Conservation (phyloP, 2,888 invertebrate genomes). For the Eilema sororculum region DNA sequence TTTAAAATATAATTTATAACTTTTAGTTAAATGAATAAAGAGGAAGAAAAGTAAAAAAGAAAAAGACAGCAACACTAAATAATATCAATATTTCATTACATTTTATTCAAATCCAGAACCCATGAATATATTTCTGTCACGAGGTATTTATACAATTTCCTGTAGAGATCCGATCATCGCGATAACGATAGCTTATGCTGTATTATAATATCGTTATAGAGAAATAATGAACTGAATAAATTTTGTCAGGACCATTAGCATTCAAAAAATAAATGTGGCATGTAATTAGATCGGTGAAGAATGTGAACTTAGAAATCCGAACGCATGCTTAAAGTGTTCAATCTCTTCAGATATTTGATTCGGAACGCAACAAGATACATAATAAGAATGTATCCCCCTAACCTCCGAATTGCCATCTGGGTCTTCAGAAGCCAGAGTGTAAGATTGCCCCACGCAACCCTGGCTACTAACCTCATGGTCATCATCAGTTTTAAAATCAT, state of each 20-base stretch:
- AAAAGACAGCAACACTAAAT: background rate
- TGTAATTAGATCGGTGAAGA: background rate
- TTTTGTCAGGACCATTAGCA: background rate
- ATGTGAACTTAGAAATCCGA: background rate
- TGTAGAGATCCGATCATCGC: background rate
- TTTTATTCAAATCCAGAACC: background rate
- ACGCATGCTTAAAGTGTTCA: background rate
- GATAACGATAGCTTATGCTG: background rate
- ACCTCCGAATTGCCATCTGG: too few relatives aligned
- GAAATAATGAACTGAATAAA: background rate
- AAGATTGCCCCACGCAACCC: too few relatives aligned
- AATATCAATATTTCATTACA: background rate
- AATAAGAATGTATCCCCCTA: too few relatives aligned
- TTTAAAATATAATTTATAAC: too few relatives aligned
- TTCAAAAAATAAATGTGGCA: background rate
- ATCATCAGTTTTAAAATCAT: too few relatives aligned
- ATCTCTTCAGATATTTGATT: too few relatives aligned
- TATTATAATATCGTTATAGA: constrained; percentile 2
- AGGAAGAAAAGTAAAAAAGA: background rate
- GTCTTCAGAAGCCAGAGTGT: too few relatives aligned
- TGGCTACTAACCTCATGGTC: too few relatives aligned
- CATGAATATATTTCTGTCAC: constrained; percentile 11
- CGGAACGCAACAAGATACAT: too few relatives aligned
- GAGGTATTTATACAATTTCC: constrained; percentile 29
- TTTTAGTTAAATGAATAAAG: too few relatives aligned